Evolutionary conservation across 2,888 invertebrate species (phyloP).

Genomic region (Stenchaetothrips biformis): DNA sequence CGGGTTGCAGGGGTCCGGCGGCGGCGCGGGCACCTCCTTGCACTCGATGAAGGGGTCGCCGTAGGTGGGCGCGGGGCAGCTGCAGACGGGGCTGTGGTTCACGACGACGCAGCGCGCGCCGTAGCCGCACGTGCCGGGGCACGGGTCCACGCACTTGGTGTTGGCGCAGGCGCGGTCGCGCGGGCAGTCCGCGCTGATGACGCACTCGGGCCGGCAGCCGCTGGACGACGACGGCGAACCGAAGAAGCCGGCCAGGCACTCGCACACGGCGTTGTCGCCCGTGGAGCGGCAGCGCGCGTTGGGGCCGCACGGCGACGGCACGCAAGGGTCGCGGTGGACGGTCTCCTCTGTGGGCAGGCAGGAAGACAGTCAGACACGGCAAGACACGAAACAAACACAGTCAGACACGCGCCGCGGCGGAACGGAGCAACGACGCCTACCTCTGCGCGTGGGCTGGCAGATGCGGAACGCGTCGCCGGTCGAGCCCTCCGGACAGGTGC

Average conservation of each 20-base stretch:
- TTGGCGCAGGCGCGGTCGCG: constrained; percentile 70
- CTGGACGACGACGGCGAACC: constrained; percentile 61
- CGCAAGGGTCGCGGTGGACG: constrained; percentile 48
- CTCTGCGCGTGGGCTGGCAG: constrained; percentile 41
- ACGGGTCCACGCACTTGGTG: constrained; percentile 74
- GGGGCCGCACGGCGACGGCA: constrained; percentile 67
- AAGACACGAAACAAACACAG: too few relatives aligned
- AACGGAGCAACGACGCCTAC: constrained; percentile 33
- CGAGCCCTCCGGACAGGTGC: constrained; percentile 46
- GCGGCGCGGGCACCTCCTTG: constrained; percentile 44
- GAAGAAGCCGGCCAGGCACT: constrained; percentile 68
- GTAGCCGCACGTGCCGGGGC: constrained; percentile 72
- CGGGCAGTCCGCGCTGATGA: constrained; percentile 74
- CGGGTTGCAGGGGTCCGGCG: constrained; percentile 72
- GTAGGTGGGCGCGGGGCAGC: constrained; percentile 64
- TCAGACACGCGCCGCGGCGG: background rate
- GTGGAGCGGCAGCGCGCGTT: constrained; percentile 64
- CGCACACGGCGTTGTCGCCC: constrained; percentile 61
- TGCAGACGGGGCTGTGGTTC: constrained; percentile 81
- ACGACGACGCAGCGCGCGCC: constrained; percentile 71
- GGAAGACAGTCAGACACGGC: background rate
- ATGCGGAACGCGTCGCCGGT: constrained; percentile 47
- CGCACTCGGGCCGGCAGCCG: constrained; percentile 76
- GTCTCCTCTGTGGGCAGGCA: constrained; percentile 38
- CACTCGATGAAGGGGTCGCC: constrained; percentile 79